Conservation (phyloP, 2,888 invertebrate genomes). For the Petrophora chlorosata region DNA sequence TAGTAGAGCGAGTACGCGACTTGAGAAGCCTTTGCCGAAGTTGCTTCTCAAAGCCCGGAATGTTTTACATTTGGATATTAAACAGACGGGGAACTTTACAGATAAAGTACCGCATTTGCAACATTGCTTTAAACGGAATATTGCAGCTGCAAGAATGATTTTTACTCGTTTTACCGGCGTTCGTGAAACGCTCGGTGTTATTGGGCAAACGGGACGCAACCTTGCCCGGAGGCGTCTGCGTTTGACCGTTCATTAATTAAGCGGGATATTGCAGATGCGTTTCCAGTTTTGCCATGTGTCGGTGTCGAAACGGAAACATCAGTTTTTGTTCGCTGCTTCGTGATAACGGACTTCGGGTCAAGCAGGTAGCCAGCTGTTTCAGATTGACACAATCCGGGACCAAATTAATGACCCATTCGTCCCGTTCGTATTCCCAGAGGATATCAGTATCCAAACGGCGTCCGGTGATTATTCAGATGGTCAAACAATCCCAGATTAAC, state of each 20-base stretch:
- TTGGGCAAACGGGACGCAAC: slow-evolving; percentile 51
- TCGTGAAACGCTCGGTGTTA: slow-evolving; percentile 27
- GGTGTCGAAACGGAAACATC: slow-evolving; percentile 61
- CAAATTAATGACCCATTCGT: slow-evolving; percentile 37
- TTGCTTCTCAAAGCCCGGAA: slow-evolving; percentile 74
- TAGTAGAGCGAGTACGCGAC: slow-evolving; percentile 59
- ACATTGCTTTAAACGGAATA: slow-evolving; percentile 18
- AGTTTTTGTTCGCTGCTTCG: slow-evolving; percentile 62
- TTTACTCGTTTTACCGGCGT: slow-evolving; percentile 27
- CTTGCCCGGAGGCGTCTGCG: slow-evolving; percentile 45
- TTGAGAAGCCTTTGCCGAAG: slow-evolving; percentile 76
- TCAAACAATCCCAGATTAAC: slow-evolving; percentile 58
- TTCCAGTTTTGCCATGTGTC: slow-evolving; percentile 66
- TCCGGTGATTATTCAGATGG: slow-evolving; percentile 60
- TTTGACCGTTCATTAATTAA: slow-evolving; percentile 57
- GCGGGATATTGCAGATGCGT: slow-evolving; percentile 69
- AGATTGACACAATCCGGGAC: slow-evolving; percentile 46
- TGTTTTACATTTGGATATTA: slow-evolving; percentile 77
- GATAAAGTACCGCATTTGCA: slow-evolving; percentile 43
- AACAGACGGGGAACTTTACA: slow-evolving; percentile 51
- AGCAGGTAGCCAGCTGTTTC: slow-evolving; percentile 69
- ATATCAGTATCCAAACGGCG: slow-evolving; percentile 41
- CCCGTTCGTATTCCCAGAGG: slow-evolving; percentile 61
- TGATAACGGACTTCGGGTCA: slow-evolving; percentile 67
- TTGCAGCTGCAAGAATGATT: slow-evolving; percentile 12